Conservation (phyloP, 1,140 invertebrate species). For the Drosophila watanabei region DNA sequence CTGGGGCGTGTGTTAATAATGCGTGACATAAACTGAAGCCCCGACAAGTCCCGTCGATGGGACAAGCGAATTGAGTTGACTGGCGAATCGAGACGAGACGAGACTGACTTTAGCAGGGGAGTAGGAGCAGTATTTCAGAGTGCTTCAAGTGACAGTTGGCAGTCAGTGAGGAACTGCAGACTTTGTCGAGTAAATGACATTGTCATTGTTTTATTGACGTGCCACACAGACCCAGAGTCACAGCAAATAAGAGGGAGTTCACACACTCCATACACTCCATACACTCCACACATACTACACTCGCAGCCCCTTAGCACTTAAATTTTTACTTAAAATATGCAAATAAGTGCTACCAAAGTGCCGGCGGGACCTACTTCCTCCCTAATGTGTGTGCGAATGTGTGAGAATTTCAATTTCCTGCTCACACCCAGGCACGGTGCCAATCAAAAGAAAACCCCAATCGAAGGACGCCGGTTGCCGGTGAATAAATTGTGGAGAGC, state of each 20-base stretch:
- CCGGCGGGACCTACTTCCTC: conserved; percentile 17
- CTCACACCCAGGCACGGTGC: conserved; percentile 38
- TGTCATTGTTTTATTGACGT: conserved; percentile 30
- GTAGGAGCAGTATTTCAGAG: not conserved
- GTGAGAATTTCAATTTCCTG: conserved; percentile 80
- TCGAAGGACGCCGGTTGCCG: conserved; percentile 52
- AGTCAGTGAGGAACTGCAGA: conserved; percentile 48
- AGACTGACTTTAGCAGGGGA: not conserved
- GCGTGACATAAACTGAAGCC: conserved; percentile 78
- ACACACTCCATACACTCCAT: not conserved
- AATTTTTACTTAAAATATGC: conserved; percentile 76
- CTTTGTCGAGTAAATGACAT: conserved; percentile 52
- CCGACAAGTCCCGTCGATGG: conserved; percentile 55
- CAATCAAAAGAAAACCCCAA: conserved; percentile 81
- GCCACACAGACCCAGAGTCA: no score
- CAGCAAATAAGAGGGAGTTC: conserved; percentile 13
- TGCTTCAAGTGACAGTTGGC: conserved; percentile 68
- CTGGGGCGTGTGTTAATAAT: conserved; percentile 80
- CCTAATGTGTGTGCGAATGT: conserved; percentile 58
- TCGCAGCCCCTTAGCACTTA: conserved; percentile 56
- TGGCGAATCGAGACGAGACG: conserved; percentile 47
- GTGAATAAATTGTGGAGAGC: conserved; percentile 30
- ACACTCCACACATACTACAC: not conserved
- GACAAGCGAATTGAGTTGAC: conserved; percentile 79
- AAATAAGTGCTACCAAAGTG: conserved; percentile 71